These are phyloP conservation scores for Ondatra zibethicus DNA, from an alignment of 2,113 vertebrate species.

Conservation along the genomic window DNA sequence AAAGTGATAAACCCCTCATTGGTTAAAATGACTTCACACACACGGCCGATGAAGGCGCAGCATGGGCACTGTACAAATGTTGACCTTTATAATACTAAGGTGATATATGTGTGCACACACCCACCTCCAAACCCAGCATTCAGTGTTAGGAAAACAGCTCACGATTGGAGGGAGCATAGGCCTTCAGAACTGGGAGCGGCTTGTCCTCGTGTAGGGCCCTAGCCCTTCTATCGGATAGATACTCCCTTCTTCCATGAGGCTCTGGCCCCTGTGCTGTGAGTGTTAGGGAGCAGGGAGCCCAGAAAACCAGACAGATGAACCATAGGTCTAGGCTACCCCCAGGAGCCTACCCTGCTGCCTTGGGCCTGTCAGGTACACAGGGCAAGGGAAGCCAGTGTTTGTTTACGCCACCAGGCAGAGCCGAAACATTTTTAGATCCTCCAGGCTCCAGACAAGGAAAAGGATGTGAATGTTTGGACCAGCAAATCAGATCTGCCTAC, in stretches of 20 bases:
- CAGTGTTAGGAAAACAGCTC: neutral
- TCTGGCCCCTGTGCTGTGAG: neutral
- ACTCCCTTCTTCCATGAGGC: neutral
- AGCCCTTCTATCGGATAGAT: neutral
- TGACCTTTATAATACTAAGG: fast-evolving
- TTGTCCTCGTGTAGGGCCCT: neutral
- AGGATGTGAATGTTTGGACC: slow-evolving; percentile 83
- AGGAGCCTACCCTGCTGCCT: neutral
- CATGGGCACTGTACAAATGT: neutral
- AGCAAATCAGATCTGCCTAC: slow-evolving; percentile 61
- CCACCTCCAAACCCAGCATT: neutral
- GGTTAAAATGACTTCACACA: neutral
- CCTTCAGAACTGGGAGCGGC: neutral
- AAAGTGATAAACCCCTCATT: neutral
- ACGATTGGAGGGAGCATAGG: neutral
- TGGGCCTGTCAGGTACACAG: slow-evolving; percentile 60
- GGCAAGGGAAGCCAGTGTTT: slow-evolving; percentile 73
- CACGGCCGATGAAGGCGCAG: neutral
- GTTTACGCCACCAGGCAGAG: slow-evolving; percentile 66
- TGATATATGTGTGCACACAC: fast-evolving
- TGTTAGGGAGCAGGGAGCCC: neutral
- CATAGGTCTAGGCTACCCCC: neutral
- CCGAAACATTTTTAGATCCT: slow-evolving; percentile 73
- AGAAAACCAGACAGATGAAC: slow-evolving; percentile 33
- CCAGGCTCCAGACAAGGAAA: slow-evolving; percentile 75